Base-by-base conservation (phyloP, 2,113 vertebrate genomes). In the Zosterops borbonicus region DNA sequence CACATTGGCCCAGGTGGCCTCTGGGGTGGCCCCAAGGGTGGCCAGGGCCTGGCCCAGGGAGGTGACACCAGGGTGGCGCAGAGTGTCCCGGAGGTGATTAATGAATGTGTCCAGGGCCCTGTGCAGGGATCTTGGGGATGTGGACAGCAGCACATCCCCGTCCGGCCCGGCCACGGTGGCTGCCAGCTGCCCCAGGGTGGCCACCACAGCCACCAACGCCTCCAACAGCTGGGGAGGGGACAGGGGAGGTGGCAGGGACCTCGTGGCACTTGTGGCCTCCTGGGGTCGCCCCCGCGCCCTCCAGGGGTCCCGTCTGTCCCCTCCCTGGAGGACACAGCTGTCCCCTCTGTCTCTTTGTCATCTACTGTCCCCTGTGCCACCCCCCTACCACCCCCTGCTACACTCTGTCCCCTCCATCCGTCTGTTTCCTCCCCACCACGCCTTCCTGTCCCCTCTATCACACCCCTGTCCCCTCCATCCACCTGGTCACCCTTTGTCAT, bases 11-110 rank as follows among this genome's bases (percentile, higher is more conserved):
- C 67, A 39, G 35, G 67, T 39, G 47, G 47, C 19, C 27, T 25
- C 47, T 1, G 1, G 27, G 14, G 28, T 39, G 25, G 7, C 20
- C 35, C 35, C 11, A 3, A 70, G 35, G 35, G 27, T 14, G 0
- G 35, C 35, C 68, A 70, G 68, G 35, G 68, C 21, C 27, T 9
- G 11, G 49, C 49, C 28, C 49, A 70, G 49, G 27, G 19, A 16
- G 47, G 47, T 37, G n/a, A 16, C 47, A 37, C 47, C 14, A 0
- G 0, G 3, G 33, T 55, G 29, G 29, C 19, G 4, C n/a, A 59
- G 56, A 22, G 22, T 35, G 22, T 24, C 22, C 9, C 14, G 9
- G 22, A 59, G 33, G 6, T 16, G 22, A 12, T 12, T 0, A 1
- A 24, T 59, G 22, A 59, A 59, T 35, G 9, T 59, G 33, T 9